Base-by-base conservation (phyloP, 2,888 invertebrate genomes). In the Macrophya annulata region DNA sequence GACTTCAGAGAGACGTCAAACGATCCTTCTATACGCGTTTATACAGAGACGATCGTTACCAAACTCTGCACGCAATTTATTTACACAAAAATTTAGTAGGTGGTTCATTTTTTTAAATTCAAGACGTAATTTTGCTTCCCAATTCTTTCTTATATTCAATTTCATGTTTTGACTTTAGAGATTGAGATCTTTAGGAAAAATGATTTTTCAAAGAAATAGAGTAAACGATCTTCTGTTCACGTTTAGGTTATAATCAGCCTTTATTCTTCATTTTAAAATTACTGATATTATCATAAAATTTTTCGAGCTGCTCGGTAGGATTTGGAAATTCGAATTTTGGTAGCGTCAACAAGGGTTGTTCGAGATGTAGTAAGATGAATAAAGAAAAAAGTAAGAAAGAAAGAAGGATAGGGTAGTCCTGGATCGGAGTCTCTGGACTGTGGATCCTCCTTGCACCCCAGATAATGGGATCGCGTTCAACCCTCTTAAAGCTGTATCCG, bases 401-500 rank as follows among this genome's bases (percentile, higher is more conserved):
- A 17, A 37, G 71, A 45, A 76, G 84, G 65, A 76, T 17, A 62
- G 59, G 21, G 25, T 51, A 40, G 68, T 43, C 84, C 48, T 59
- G n/a, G 55, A 79, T 25, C 55, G 12, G 65, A 55, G 31, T 25
- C 76, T 59, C 65, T 71, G 59, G 76, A 79, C 68, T 71, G 51
- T 40, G 48, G 68, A 48, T 81, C 40, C 82, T 55, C 5, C 77
- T 79, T 79, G 82, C 85, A 77, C 85, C 76, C 77, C 79, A 77
- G 85, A 85, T 85, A 85, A 85, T 82, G 81, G 86, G 82, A 87
- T 85, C 84, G 85, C 77, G 84, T 85, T 79, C 65, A 86, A 85
- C 86, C 85, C 86, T 87, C 87, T 86, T 85, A 86, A 84, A 68
- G 84, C 85, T 84, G 86, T 83, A 86, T 87, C 87, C 85, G 87